phyloP scores from a whole-genome alignment of 2,888 invertebrate species.

The Trachelus troglodyta region DNA sequence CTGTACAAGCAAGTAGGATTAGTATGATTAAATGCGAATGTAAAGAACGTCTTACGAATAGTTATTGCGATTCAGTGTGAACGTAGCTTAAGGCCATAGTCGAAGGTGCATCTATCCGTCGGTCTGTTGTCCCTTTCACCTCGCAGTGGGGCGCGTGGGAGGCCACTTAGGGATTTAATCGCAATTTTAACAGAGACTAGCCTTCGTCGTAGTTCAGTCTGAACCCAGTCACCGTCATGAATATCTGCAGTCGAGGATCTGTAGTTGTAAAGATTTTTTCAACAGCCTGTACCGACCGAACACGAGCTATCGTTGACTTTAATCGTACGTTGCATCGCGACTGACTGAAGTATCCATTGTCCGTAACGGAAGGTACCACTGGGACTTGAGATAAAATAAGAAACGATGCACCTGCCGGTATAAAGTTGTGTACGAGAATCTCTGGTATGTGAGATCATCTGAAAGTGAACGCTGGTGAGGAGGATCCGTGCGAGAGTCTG shows the following conservation, averaged over 20 bases:
- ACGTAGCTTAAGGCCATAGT: conserved; percentile 26
- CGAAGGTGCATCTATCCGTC: conserved; percentile 43
- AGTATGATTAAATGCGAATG: not conserved
- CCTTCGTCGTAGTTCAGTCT: conserved; percentile 41
- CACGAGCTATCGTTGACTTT: not conserved
- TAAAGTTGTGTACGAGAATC: not conserved
- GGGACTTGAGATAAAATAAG: not conserved
- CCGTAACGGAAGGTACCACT: not conserved
- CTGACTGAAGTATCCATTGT: not conserved
- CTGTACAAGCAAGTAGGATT: not conserved
- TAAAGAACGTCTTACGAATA: not conserved
- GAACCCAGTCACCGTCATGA: conserved; percentile 29
- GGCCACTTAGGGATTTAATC: conserved; percentile 46
- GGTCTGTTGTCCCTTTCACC: conserved; percentile 55
- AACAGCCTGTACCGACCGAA: no score
- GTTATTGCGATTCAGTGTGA: conserved; percentile 23
- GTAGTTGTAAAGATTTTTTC: not conserved
- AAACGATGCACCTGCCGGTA: not conserved
- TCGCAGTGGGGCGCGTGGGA: conserved; percentile 49
- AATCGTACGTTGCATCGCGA: not conserved
- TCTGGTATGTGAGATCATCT: not conserved
- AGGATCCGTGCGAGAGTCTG: not conserved
- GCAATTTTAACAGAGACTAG: conserved; percentile 50
- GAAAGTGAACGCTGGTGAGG: not conserved
- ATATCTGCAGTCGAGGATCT: conserved; percentile 10